Percentiles rank a stretch among this genome's conserved stretches.
These are phyloP conservation scores for Mormyrus proboscirostris DNA, from an alignment of 2,797 vertebrate genomes.

Conservation along the genomic window DNA sequence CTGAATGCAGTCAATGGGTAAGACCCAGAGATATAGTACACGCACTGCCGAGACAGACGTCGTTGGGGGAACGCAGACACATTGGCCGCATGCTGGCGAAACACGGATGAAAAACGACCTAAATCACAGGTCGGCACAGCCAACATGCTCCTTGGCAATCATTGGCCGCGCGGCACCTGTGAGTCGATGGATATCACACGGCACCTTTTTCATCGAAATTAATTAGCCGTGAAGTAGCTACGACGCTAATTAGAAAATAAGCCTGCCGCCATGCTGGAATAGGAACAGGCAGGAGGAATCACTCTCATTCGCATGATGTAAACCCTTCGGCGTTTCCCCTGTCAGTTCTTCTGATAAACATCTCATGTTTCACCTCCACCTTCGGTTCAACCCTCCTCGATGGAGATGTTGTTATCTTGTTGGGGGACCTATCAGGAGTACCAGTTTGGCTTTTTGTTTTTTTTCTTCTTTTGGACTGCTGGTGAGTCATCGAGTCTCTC, in stretches of 20 bases:
- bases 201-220: background rate
- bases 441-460: background rate
- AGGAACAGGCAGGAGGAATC: background rate
- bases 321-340: background rate
- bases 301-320: background rate
- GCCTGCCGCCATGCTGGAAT: background rate
- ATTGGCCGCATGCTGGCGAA: background rate
- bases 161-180: background rate
- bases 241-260: constrained; percentile 7
- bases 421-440: constrained; percentile 21
- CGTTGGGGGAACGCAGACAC: background rate
- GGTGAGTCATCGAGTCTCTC: constrained; percentile 19
- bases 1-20: background rate
- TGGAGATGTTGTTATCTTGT: constrained; percentile 33
- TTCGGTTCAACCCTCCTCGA: constrained; percentile 10
- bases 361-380: background rate
- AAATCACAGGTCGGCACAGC: background rate
- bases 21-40: background rate
- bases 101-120: background rate
- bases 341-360: constrained; percentile 19
- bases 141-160: background rate
- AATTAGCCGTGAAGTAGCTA: background rate
- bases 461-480: constrained; percentile 5
- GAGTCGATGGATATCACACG: background rate
- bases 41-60: background rate